A percentile compares a stretch with the other conserved stretches of the same genome.
Evolutionary conservation across 2,888 invertebrate genomes (phyloP).

Genomic region (Platycheirus albimanus): DNA sequence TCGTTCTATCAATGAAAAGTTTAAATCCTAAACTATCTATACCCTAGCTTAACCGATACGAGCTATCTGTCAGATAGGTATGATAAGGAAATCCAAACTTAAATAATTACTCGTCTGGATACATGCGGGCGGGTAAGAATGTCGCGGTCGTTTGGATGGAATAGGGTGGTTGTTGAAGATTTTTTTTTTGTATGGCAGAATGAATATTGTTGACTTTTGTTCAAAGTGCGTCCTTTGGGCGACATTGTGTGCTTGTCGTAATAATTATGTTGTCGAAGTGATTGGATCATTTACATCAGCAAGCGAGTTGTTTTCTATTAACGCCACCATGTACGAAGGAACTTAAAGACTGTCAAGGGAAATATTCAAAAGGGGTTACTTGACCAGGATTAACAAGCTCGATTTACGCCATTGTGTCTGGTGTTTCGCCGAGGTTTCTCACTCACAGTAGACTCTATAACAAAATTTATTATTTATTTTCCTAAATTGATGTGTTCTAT

Average conservation of each 20-base stretch:
- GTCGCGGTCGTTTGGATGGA: not conserved
- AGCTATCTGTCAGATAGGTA: constrained; percentile 1
- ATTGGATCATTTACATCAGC: constrained; percentile 50
- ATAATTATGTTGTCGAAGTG: constrained; percentile 19
- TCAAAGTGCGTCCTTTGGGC: constrained; percentile 54
- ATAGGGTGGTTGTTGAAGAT: not conserved
- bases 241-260: constrained; percentile 21
- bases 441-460: no score
- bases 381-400: constrained; percentile 43
- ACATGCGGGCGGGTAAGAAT: not conserved
- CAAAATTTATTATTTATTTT: no score
- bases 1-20: constrained; percentile 54
- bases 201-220: constrained; percentile 42
- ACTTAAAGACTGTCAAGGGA: constrained; percentile 39
- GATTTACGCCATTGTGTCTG: constrained; percentile 14
- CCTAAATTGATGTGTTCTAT: no score
- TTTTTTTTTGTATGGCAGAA: constrained; percentile 68
- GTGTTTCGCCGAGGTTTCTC: constrained; percentile 8
- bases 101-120: not conserved
- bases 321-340: constrained; percentile 24
- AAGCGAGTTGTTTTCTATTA: constrained; percentile 39
- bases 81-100: constrained; percentile 12
- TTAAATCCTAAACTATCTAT: constrained; percentile 15
- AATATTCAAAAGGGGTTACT: constrained; percentile 27
- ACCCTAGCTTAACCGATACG: not conserved